Conservation (phyloP, 2,797 vertebrate species). For the Octomys mimax region DNA sequence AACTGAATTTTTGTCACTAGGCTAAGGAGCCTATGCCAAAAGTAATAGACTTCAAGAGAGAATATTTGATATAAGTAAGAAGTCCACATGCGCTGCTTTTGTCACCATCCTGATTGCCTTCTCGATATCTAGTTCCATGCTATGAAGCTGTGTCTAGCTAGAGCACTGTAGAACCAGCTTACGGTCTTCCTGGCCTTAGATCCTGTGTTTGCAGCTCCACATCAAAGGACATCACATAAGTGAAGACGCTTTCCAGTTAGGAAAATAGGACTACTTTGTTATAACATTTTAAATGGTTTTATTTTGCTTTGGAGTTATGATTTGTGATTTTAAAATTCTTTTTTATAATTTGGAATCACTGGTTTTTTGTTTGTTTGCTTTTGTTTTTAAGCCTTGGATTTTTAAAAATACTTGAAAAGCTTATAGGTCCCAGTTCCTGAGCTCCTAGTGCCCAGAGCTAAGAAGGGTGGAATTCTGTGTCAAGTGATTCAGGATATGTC, state of each 20-base stretch:
- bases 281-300: background rate
- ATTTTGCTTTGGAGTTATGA: slow-evolving; percentile 25
- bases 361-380: background rate
- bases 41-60: background rate
- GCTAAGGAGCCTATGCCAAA: background rate
- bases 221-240: background rate
- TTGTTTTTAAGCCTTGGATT: background rate
- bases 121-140: rapidly evolving
- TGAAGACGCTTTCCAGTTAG: background rate
- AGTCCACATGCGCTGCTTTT: background rate
- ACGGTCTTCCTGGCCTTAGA: background rate
- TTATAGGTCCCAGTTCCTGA: background rate
- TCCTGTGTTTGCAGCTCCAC: background rate
- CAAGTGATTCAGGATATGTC: background rate
- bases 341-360: slow-evolving; percentile 19
- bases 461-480: background rate
- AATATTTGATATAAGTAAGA: background rate
- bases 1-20: background rate
- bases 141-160: background rate
- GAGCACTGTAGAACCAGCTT: background rate
- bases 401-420: background rate
- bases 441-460: background rate
- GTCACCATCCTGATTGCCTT: background rate
- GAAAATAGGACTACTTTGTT: background rate
- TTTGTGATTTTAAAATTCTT: background rate